These are phyloP conservation scores for Hyppa rectilinea DNA, from an alignment of 2,888 invertebrate genomes.

Conservation along the genomic window DNA sequence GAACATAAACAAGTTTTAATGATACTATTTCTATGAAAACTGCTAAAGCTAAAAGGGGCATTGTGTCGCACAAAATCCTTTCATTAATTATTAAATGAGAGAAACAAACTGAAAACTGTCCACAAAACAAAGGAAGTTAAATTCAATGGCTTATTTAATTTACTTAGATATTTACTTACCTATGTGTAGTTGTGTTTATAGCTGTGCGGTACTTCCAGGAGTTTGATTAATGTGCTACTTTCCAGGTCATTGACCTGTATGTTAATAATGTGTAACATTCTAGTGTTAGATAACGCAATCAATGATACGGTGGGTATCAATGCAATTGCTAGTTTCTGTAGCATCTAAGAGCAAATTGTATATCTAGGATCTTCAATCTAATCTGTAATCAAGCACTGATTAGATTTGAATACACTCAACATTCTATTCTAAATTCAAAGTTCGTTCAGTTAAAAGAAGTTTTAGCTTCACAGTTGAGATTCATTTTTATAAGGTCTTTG, in stretches of 20 bases:
- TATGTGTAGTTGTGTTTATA: background rate
- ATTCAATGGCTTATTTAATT: background rate
- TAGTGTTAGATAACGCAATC: constrained; percentile 38
- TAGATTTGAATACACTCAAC: too few relatives aligned
- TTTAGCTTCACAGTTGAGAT: too few relatives aligned
- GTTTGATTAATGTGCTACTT: constrained; percentile 28
- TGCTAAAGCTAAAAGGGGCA: background rate
- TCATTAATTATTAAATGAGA: constrained; percentile 12
- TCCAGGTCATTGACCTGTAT: constrained; percentile 42
- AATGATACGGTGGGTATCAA: constrained; percentile 12
- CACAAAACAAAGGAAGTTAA: background rate
- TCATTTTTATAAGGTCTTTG: too few relatives aligned
- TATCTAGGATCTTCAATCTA: background rate
- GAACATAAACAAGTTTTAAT: background rate
- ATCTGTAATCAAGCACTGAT: too few relatives aligned
- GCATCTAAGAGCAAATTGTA: background rate
- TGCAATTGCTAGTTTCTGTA: background rate
- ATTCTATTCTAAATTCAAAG: too few relatives aligned
- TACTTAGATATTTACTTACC: background rate
- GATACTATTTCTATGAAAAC: background rate
- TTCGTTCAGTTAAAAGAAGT: too few relatives aligned
- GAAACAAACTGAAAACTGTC: constrained; percentile 13
- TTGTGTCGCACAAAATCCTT: constrained; percentile 4
- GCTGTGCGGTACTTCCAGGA: background rate
- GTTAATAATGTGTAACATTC: constrained; percentile 20